Evolutionary conservation across 1,140 invertebrate genomes (phyloP), one percentile per base, ranked within the genome.

Genomic region (Psix sp.): DNA sequence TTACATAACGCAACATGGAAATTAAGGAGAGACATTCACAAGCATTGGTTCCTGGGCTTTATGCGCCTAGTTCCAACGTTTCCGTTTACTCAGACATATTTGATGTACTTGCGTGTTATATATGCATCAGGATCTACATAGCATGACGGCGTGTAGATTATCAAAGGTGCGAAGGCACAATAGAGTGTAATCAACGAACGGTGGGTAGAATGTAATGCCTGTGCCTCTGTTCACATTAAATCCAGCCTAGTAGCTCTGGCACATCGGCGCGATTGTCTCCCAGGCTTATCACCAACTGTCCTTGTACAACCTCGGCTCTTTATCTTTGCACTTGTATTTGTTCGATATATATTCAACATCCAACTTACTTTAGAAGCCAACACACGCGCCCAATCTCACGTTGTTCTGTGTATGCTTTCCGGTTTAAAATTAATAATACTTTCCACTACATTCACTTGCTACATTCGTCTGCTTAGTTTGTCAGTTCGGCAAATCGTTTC

Each of bases 161-260:
- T 77, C 77, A 65, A 82, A 82, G 82, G 77, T 77, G 82, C 63
- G 70, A 80, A 73, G 66, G 77, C 77, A 85, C 82, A 84, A 85
- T 85, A 68, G 81, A 78, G 76, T 80, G 78, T 83, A 84, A 86
- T 85, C 82, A 85, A 78, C 77, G 74, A 85, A 78, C 78, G 74
- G 48, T 68, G 56, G 71, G 57, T 63, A 62, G 71, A 73, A 59
- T 71, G 60, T 75, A 75, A 75, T 75, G 73, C 49, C 59, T 49
- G 59, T 48, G 54, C 52, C 66, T 78, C 71, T 76, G 80, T 83
- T 84, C 80, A 83, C 80, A 83, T 83, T 83, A 82, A 82, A 83
- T 82, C 77, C 65, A 65, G 63, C 63, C 63, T 67, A 68, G 57
- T 74, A 74, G 63, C 63, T 81, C 74, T 70, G 77, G 73, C 70